Evolutionary conservation across 2,113 vertebrate species (phyloP).

Genomic region (Scopus umbretta): DNA sequence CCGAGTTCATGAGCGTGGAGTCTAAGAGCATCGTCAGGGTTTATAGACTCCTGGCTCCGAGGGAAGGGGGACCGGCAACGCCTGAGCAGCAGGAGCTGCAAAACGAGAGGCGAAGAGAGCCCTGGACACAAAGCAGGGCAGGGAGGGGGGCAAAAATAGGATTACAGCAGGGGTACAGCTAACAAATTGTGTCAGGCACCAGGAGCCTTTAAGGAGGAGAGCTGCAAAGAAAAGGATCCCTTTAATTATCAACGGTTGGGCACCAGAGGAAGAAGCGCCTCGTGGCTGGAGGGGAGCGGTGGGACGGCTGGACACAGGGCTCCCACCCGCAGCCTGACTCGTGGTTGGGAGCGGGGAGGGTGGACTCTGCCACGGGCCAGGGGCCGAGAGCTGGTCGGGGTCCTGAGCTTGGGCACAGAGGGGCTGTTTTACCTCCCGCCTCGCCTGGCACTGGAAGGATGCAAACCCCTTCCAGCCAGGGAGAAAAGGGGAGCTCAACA

Average conservation of each 20-base stretch:
- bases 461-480: not conserved
- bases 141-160: not conserved
- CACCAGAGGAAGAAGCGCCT: fast-evolving
- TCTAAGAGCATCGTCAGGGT: not conserved
- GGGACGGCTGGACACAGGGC: fast-evolving
- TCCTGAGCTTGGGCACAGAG: not conserved
- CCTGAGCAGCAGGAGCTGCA: not conserved
- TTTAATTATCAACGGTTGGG: not conserved
- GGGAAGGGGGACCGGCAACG: not conserved
- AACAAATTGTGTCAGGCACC: not conserved
- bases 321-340: not conserved
- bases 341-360: not conserved
- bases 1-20: not conserved
- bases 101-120: not conserved
- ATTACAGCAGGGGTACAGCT: not conserved
- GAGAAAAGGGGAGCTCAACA: not conserved
- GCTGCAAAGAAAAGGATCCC: not conserved
- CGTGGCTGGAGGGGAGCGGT: not conserved
- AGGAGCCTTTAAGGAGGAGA: not conserved
- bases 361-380: not conserved
- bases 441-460: fast-evolving
- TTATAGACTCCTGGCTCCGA: not conserved
- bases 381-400: fast-evolving
- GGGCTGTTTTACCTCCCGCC: fast-evolving
- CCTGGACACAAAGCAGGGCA: not conserved